These are phyloP conservation scores for Pavo muticus DNA, from an alignment of 2,113 vertebrate genomes.

Conservation along the genomic window DNA sequence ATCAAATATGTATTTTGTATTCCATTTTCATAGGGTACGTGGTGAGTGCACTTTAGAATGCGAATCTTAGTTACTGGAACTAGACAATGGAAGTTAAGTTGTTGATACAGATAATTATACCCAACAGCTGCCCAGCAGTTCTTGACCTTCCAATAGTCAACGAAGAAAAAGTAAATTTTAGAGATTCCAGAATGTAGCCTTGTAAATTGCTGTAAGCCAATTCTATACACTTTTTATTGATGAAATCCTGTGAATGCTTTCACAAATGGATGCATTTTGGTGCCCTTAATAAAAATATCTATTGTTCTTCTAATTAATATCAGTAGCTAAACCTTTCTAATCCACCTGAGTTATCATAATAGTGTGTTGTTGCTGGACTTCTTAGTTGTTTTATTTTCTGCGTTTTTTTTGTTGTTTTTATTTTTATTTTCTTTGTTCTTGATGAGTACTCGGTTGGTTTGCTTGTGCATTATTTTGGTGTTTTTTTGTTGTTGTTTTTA, in stretches of 20 bases:
- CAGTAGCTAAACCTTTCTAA: neutral
- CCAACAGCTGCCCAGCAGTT: neutral
- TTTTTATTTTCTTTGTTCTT: no score
- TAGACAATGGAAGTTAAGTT: neutral
- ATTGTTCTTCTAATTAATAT: neutral
- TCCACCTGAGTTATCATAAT: neutral
- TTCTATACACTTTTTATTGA: neutral
- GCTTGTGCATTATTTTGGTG: no score
- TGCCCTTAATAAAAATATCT: neutral
- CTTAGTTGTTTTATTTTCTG: neutral
- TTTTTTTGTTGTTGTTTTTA: no score
- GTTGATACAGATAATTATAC: neutral
- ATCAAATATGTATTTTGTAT: neutral
- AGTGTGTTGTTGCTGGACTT: neutral
- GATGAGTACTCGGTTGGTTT: no score
- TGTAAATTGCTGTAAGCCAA: neutral
- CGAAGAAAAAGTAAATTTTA: neutral
- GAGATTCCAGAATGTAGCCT: neutral
- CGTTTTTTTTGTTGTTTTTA: no score
- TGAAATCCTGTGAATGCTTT: neutral
- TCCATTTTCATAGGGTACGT: neutral
- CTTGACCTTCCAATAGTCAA: neutral
- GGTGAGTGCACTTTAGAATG: neutral
- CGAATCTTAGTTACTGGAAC: neutral
- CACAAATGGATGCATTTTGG: fast-evolving